These are phyloP conservation scores for Noctua janthina DNA, from an alignment of 2,888 invertebrate genomes.

Conservation along the genomic window DNA sequence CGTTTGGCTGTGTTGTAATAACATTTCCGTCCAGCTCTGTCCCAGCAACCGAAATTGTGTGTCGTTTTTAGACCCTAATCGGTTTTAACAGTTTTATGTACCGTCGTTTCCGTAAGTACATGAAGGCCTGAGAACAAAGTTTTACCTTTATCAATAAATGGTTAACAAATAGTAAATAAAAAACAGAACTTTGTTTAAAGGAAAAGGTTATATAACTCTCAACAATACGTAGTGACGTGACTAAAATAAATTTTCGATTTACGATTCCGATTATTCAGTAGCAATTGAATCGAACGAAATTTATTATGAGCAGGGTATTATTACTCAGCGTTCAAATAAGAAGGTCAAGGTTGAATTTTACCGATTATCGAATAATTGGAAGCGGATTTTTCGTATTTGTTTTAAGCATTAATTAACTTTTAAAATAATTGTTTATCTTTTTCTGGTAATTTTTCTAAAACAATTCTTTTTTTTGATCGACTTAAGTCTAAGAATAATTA, in stretches of 20 bases:
- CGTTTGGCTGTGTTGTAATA: slow-evolving; percentile 2
- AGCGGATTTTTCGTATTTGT: slow-evolving; percentile 5
- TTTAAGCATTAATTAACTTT: neutral
- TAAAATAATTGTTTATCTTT: neutral
- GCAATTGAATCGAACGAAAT: slow-evolving; percentile 49
- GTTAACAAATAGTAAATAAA: slow-evolving; percentile 30
- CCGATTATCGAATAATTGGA: slow-evolving; percentile 22
- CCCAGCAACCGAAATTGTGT: neutral
- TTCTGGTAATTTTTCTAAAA: neutral
- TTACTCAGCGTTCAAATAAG: slow-evolving; percentile 14
- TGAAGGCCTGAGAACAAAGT: neutral
- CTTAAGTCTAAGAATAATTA: neutral
- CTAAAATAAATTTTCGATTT: slow-evolving; percentile 46
- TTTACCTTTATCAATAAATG: slow-evolving; percentile 7
- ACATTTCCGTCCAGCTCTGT: neutral
- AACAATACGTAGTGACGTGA: slow-evolving; percentile 40
- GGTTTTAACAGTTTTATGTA: neutral
- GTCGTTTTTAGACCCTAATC: neutral
- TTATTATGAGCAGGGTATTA: slow-evolving; percentile 35
- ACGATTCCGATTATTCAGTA: slow-evolving; percentile 49
- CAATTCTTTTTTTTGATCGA: neutral
- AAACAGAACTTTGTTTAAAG: slow-evolving; percentile 12
- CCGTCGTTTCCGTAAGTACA: neutral
- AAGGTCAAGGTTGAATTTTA: slow-evolving; percentile 32
- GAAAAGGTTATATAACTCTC: slow-evolving; percentile 22